Conservation (phyloP, 2,113 vertebrate species). For the Lathamus discolor region DNA sequence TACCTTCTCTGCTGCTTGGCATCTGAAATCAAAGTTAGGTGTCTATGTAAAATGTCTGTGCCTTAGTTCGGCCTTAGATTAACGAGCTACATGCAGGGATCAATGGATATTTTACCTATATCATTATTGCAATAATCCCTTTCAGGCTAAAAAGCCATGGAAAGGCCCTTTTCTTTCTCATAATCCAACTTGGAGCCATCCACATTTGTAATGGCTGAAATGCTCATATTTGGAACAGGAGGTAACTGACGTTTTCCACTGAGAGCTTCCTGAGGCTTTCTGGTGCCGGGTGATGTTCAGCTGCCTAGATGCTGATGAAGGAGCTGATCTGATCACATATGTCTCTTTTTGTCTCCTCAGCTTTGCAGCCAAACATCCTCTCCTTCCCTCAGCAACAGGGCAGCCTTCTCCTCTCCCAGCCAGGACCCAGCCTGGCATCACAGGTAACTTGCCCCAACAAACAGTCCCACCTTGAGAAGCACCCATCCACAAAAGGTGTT, state of each 20-base stretch:
- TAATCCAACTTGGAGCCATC: not conserved
- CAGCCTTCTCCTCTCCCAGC: conserved; percentile 88
- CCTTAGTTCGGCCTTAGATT: not conserved
- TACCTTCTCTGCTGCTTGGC: not conserved
- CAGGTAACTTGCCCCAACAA: conserved; percentile 79
- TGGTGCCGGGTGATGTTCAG: not conserved
- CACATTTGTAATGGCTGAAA: not conserved
- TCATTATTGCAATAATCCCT: not conserved
- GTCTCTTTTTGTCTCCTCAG: conserved; percentile 30
- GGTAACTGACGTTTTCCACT: accelerated
- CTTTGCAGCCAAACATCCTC: conserved; percentile 91
- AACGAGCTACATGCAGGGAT: not conserved
- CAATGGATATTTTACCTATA: not conserved
- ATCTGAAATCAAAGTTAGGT: not conserved
- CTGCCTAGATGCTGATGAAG: not conserved
- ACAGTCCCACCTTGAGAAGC: not conserved
- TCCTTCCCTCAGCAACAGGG: conserved; percentile 88
- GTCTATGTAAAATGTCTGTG: not conserved
- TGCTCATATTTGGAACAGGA: not conserved
- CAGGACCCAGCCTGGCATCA: conserved; percentile 86
- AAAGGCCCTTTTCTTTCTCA: not conserved
- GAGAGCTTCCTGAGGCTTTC: not conserved
- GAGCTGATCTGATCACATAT: not conserved
- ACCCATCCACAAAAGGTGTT: not conserved
- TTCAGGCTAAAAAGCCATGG: not conserved